Evolutionary conservation across 2,888 invertebrate species (phyloP).

Genomic region (Protonemura montana): DNA sequence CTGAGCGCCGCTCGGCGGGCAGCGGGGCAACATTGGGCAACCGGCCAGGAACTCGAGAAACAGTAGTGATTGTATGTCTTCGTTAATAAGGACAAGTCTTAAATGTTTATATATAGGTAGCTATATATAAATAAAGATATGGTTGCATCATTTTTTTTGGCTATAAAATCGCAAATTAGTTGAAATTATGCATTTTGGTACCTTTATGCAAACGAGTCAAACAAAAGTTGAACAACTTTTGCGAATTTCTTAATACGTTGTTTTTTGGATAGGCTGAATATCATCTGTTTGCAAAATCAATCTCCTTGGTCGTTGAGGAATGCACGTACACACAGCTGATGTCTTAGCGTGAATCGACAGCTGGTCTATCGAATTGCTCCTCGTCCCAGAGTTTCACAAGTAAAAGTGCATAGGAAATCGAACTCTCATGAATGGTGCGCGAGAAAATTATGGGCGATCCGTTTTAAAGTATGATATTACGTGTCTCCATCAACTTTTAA

Average conservation of each 20-base stretch:
- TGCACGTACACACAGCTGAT: background rate
- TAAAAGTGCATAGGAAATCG: background rate
- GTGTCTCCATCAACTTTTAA: background rate
- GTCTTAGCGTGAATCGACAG: background rate
- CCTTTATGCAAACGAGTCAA: background rate
- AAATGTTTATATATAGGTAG: background rate
- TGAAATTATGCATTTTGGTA: background rate
- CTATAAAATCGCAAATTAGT: background rate
- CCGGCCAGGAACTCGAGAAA: conserved; percentile 7
- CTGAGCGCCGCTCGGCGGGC: background rate
- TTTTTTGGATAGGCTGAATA: background rate
- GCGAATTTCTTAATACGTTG: background rate
- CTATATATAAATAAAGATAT: background rate
- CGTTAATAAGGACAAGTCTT: background rate
- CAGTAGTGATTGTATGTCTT: conserved; percentile 8
- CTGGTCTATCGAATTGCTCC: background rate
- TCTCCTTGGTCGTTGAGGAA: background rate
- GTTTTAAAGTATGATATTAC: background rate
- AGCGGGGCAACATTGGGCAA: background rate
- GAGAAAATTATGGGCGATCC: background rate
- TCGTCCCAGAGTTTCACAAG: background rate
- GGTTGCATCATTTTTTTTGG: background rate
- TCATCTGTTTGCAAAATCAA: background rate
- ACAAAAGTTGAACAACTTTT: background rate
- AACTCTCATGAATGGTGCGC: background rate